Conservation (phyloP, 1,140 invertebrate species). For the Ips nitidus region DNA sequence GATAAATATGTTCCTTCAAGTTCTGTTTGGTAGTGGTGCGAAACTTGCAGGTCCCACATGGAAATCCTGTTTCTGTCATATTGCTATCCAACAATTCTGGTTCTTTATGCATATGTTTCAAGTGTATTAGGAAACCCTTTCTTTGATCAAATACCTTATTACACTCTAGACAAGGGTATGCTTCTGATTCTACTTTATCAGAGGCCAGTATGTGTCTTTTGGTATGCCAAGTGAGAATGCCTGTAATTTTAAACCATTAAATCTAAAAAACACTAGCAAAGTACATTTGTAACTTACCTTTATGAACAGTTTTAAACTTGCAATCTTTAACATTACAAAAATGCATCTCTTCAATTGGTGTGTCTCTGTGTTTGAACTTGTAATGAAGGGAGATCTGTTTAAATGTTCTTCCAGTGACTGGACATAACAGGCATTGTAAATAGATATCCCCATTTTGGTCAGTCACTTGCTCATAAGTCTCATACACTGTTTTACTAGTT, state of each 20-base stretch:
- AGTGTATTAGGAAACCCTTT: conserved; percentile 16
- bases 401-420: conserved; percentile 9
- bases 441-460: conserved; percentile 5
- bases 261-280: background rate
- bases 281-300: conserved; percentile 5
- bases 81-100: background rate
- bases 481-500: conserved; percentile 15
- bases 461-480: conserved; percentile 7
- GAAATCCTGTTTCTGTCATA: conserved; percentile 1
- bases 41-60: conserved; percentile 17
- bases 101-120: conserved; percentile 19
- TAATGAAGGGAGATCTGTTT: conserved; percentile 20
- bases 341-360: conserved; percentile 18
- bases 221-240: conserved; percentile 17
- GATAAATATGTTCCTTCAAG: conserved; percentile 11
- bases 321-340: conserved; percentile 18
- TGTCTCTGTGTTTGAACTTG: conserved; percentile 16
- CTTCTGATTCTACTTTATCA: background rate
- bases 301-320: conserved; percentile 20
- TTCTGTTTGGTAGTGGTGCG: conserved; percentile 5
- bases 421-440: conserved; percentile 10
- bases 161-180: conserved; percentile 6
- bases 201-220: conserved; percentile 7
- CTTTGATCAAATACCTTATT: conserved; percentile 13
- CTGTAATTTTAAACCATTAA: background rate